Conservation (phyloP, 2,888 invertebrate species). For the Sesamia inferens region DNA sequence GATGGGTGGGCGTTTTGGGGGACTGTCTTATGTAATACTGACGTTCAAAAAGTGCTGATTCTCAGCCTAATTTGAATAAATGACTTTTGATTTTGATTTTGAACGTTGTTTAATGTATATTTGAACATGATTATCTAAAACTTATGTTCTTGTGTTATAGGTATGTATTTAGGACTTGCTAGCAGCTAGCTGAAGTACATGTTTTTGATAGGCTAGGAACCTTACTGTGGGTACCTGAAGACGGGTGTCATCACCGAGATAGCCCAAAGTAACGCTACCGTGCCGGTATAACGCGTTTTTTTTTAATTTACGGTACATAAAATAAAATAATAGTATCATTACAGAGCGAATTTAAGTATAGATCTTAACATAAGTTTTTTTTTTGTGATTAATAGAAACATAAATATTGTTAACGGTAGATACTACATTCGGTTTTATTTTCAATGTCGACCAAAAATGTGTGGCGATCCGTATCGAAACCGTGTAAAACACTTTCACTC, state of each 20-base stretch:
- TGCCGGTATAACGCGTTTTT: too few species aligned
- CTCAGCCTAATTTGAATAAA: too few species aligned
- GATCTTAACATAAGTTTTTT: background rate
- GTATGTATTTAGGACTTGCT: background rate
- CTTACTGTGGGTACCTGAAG: too few species aligned
- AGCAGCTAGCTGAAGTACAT: background rate
- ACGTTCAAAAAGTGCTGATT: too few species aligned
- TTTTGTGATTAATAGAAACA: background rate
- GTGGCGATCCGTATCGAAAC: background rate
- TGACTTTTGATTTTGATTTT: too few species aligned
- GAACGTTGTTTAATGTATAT: background rate
- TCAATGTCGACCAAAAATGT: background rate
- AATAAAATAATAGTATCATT: background rate
- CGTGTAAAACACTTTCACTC: constrained; percentile 31
- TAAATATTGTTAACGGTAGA: background rate
- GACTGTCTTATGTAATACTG: too few species aligned
- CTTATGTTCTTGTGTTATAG: background rate
- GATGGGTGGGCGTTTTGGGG: too few species aligned
- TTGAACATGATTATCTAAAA: background rate
- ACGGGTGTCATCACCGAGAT: too few species aligned
- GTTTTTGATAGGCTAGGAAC: too few species aligned
- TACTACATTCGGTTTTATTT: background rate
- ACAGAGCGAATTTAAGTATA: constrained; percentile 2
- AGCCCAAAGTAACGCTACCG: too few species aligned
- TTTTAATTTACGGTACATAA: too few species aligned